phyloP scores from a whole-genome alignment of 2,888 invertebrate species.

The Conchocele bisecta region DNA sequence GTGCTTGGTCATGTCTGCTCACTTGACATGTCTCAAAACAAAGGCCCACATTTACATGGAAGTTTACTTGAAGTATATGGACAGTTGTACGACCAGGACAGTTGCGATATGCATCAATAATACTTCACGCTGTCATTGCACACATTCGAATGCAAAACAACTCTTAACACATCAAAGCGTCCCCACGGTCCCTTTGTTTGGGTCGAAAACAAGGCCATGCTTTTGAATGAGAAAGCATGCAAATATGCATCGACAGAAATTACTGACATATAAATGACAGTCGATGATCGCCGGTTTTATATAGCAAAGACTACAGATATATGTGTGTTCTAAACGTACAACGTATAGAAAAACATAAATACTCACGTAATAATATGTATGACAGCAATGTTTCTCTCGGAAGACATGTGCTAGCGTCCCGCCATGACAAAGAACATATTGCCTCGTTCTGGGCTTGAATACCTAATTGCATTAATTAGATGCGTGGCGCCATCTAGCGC shows the following conservation, averaged over 20 bases:
- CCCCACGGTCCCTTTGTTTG: conserved; percentile 42
- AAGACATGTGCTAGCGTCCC: conserved; percentile 78
- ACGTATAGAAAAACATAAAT: conserved; percentile 10
- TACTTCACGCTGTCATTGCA: too few relatives aligned
- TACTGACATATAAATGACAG: conserved; percentile 38
- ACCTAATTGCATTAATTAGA: conserved; percentile 74
- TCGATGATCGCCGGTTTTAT: conserved; percentile 37
- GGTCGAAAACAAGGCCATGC: conserved; percentile 58
- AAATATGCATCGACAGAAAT: conserved; percentile 48
- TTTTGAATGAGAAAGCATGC: conserved; percentile 55
- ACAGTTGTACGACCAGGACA: too few relatives aligned
- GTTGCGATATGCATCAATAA: too few relatives aligned
- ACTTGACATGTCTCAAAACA: conserved; percentile 63
- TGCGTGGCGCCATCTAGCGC: conserved; percentile 68
- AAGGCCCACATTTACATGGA: conserved; percentile 24
- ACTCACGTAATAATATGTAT: conserved; percentile 66
- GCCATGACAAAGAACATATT: conserved; percentile 75
- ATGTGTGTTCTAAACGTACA: background rate
- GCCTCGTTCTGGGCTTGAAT: conserved; percentile 75
- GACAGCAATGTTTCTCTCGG: conserved; percentile 59
- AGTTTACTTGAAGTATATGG: too few relatives aligned
- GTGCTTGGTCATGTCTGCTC: conserved; percentile 70
- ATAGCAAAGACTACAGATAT: background rate
- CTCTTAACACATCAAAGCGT: too few relatives aligned
- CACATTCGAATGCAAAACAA: too few relatives aligned